A percentile compares a stretch with the other conserved stretches of the same genome.
Conservation (phyloP, 2,113 vertebrate species). For the Zapus hudsonius region DNA sequence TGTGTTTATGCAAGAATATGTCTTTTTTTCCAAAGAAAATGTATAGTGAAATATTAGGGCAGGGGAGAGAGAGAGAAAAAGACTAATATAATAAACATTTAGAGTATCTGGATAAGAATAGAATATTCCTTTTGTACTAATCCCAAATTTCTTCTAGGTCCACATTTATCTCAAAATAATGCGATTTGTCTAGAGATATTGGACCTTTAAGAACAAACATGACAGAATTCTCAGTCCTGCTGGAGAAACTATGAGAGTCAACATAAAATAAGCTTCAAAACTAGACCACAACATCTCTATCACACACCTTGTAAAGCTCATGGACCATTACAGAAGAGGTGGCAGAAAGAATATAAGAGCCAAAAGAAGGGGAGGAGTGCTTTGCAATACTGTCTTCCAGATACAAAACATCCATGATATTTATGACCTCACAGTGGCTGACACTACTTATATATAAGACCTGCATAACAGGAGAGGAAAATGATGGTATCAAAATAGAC, state of each 20-base stretch:
- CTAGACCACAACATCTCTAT: too few species aligned
- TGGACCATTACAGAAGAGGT: too few species aligned
- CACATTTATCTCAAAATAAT: constrained; percentile 7
- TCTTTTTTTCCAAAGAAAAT: background rate
- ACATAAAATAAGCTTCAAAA: background rate
- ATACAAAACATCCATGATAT: too few species aligned
- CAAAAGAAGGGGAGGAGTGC: too few species aligned
- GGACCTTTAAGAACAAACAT: background rate
- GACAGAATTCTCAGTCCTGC: background rate
- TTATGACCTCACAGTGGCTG: too few species aligned
- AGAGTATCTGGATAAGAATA: background rate
- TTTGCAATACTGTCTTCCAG: too few species aligned
- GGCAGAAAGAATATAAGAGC: too few species aligned
- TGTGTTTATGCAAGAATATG: background rate
- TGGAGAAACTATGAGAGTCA: background rate
- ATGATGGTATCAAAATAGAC: too few species aligned
- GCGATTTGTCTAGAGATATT: background rate
- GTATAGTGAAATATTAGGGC: background rate
- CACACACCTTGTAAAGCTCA: too few species aligned
- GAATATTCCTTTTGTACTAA: background rate
- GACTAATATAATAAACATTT: background rate
- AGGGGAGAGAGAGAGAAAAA: background rate
- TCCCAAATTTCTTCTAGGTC: background rate
- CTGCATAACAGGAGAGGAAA: too few species aligned
- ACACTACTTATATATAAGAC: too few species aligned